Evolutionary conservation across 1,140 invertebrate genomes (phyloP).

Genomic region (Lerema accius): DNA sequence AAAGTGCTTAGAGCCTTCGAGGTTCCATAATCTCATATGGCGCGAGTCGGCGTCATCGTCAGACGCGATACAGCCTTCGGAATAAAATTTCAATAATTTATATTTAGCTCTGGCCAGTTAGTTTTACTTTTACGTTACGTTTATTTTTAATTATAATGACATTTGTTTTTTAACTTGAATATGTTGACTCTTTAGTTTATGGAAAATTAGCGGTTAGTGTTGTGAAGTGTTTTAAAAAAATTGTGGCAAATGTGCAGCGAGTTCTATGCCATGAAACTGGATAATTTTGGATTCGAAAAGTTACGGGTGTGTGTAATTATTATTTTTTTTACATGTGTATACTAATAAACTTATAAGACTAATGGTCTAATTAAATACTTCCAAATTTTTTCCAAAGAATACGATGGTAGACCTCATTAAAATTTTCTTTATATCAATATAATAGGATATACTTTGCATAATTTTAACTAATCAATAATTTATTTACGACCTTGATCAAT

Average conservation of each 20-base stretch:
- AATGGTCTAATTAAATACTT: too few relatives aligned
- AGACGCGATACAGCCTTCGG: conserved; percentile 62
- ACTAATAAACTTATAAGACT: too few relatives aligned
- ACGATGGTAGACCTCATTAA: too few relatives aligned
- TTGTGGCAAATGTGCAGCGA: conserved; percentile 41
- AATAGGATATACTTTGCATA: neutral
- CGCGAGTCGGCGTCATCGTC: conserved; percentile 62
- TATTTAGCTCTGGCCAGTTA: conserved; percentile 37
- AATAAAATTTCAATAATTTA: conserved; percentile 43
- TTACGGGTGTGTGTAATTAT: conserved; percentile 57
- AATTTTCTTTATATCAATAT: too few relatives aligned
- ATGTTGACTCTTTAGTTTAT: conserved; percentile 6
- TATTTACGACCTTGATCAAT: conserved; percentile 8
- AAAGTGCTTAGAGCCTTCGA: conserved; percentile 52
- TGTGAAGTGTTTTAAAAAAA: conserved; percentile 34
- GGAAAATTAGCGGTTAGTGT: conserved; percentile 28
- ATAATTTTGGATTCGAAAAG: conserved; percentile 77
- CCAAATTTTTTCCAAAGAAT: too few relatives aligned
- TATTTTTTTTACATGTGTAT: neutral
- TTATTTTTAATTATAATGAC: too few relatives aligned
- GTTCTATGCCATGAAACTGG: conserved; percentile 66
- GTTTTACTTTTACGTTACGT: too few relatives aligned
- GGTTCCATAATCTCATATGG: conserved; percentile 63
- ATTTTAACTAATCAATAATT: neutral
- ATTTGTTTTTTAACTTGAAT: conserved; percentile 10